Evolutionary conservation across 2,113 vertebrate genomes (phyloP), one percentile per base, ranked within the genome.

Genomic region (Lepisosteus oculatus): DNA sequence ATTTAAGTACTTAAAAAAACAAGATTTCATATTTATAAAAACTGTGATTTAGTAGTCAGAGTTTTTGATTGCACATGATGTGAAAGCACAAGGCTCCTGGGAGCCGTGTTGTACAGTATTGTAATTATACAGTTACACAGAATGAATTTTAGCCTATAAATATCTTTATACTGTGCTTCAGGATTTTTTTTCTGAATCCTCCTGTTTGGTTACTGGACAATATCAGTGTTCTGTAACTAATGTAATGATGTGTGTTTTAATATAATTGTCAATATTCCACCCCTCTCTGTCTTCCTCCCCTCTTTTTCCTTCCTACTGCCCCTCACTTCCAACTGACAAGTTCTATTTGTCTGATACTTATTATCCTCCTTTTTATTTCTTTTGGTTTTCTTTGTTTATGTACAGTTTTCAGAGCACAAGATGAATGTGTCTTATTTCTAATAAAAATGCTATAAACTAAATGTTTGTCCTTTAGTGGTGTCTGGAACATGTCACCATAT

Each of bases 331-430:
- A 51, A 9, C 47, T 51, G 47, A 51, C 47, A 51, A 29, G 17
- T 3, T 65, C 75, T 29, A 29, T 29, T 29, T 84, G 75, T 87
- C 85, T 80, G 17, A 65, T 41, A 8, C 42, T 41, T 65, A 11
- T 65, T 43, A 65, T 41, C 75, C 3, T 78, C 71, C 74, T 87
- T 91, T 90, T 87, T 86, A 80, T 82, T 88, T 90, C 74, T 70
- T 80, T 79, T 79, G 83, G 83, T 83, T 89, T 71, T 8, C 80
- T 91, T 89, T 92, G 89, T 89, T 88, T 84, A 91, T 95, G 93
- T 95, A 95, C 92, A 95, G 92, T 95, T 96, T 95, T 94, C 94
- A 94, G 93, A 96, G 94, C 94, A 95, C 95, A 97, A 95, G 78
- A 92, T 95, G 92, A 95, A 95, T 95, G 93, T 96, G 92, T 95